Base-by-base conservation (phyloP, 2,797 vertebrate genomes). In the Anisognathus igniventris region DNA sequence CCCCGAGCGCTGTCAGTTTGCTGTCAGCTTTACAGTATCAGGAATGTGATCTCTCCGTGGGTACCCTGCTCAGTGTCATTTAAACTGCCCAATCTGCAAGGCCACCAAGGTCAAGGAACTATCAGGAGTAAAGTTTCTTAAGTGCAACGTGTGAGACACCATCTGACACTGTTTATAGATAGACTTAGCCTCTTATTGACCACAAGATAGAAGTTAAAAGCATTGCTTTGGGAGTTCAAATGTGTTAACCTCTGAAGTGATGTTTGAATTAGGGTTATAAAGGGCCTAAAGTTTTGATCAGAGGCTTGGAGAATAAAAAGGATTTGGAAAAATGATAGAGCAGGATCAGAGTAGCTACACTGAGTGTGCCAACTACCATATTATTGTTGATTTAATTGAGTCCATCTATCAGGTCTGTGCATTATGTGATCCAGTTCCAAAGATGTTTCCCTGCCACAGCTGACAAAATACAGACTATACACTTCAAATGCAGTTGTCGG, bases 151-250 rank as follows among this genome's bases (percentile, higher is more conserved):
- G 98, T 98, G 98, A 98, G 98, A 97, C 98, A 97, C 97, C 97
- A 98, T 98, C 97, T 98, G 98, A 98, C 98, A 98, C 94, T 98
- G 98, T 98, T 98, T 98, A 98, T 96, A 98, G 98, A 98, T 97
- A 96, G 88, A 96, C 88, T 97, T 96, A 97, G 97, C 94, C 94
- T 92, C 97, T 97, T 97, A 97, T 78, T 98, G 97, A 98, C 98
- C 97, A 98, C 81, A 96, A 95, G 97, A 97, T 96, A 97, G 95
- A 98, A 98, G 98, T 98, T 98, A 98, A 98, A 98, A 98, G 98
- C 98, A 96, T 97, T 97, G 92, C 97, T 95, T 97, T 86, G 65
- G 91, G 94, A 97, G 96, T 97, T 97, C 95, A 97, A 96, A 98
- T 78, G 97, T 97, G 97, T 98, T 98, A 98, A 98, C 98, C 97